Base-by-base conservation (phyloP, 92 coral and sea anemone genomes). In the Montipora capitata region DNA sequence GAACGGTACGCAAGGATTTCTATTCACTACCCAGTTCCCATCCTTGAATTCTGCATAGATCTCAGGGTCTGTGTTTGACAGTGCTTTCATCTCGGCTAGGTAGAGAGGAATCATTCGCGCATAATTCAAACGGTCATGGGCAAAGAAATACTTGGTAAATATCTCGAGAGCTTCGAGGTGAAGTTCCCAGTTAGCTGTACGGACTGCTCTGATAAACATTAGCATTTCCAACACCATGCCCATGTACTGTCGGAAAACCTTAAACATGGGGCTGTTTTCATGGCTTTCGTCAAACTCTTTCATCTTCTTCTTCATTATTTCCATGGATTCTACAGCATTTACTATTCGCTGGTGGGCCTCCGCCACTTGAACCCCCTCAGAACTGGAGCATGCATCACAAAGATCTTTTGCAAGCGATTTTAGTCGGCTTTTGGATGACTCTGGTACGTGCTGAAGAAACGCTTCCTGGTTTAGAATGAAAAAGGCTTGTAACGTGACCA, bases 21-120 rank as follows among this genome's bases (percentile, higher is more conserved):
- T 92, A 48, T 89, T 92, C 16, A 92, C 95, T 0, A 92, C 88
- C 95, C 91, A 89, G 84, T 84, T 89, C 35, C 95, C 95, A 13
- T 76, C 14, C 43, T 74, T 41, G 61, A 91, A 91, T 78, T 91
- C 91, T 51, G 76, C 77, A 40, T 91, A 63, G 16, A 86, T 72
- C 76, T 86, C 84, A 63, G 91, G 94, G 72, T 86, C 90, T 68
- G 91, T 78, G 57, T 64, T 38, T 66, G 79, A 69, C 18, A 91
- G 79, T 61, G 87, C 73, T 18, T 68, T 69, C 84, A 91, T 91
- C 51, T 91, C 88, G 65, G 91, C 91, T 3, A 86, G 90, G 56
- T 91, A 91, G 41, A 91, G 51, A 14, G 90, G 87, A 65, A 90
- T 85, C 94, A 90, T 90, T 13, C 87, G 73, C 62, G 76, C 70